These are phyloP conservation scores for Xestia rhomboidea DNA, from an alignment of 2,888 invertebrate genomes.

Conservation along the genomic window DNA sequence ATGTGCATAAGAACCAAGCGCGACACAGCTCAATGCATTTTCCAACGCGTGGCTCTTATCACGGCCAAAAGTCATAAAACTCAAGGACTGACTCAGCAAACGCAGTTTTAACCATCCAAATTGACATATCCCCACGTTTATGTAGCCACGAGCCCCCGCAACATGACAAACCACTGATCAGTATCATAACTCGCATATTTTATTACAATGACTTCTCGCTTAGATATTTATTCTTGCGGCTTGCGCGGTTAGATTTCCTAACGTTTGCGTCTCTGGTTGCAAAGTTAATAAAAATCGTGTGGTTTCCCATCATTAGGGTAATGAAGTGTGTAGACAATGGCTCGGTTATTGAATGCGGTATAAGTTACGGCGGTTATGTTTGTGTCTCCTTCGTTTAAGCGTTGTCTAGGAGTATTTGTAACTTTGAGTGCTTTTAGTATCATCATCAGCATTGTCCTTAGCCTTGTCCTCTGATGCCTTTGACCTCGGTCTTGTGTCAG, in stretches of 20 bases:
- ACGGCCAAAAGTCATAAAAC: background rate
- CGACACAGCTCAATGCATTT: background rate
- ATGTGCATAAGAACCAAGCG: background rate
- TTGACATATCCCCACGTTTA: background rate
- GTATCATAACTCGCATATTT: conserved; percentile 6
- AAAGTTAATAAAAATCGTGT: conserved; percentile 38
- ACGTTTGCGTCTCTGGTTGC: conserved; percentile 29
- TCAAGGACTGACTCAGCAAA: conserved; percentile 1
- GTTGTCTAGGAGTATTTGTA: conserved; percentile 2
- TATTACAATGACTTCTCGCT: conserved; percentile 32
- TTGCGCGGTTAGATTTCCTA: conserved; percentile 36
- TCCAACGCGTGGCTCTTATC: background rate
- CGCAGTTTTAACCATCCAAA: background rate
- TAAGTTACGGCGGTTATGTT: conserved; percentile 12
- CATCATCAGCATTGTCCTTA: background rate
- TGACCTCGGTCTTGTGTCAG: background rate
- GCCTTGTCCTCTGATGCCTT: background rate
- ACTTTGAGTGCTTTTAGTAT: background rate
- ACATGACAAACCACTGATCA: conserved; percentile 3
- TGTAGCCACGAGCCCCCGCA: conserved; percentile 12
- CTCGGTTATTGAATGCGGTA: conserved; percentile 37
- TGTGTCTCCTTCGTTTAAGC: background rate
- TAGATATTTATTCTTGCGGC: conserved; percentile 36
- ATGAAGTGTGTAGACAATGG: conserved; percentile 51
- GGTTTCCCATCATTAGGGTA: conserved; percentile 51